These are phyloP conservation scores for Tenualosa ilisha DNA, from an alignment of 2,797 vertebrate genomes.

Conservation along the genomic window DNA sequence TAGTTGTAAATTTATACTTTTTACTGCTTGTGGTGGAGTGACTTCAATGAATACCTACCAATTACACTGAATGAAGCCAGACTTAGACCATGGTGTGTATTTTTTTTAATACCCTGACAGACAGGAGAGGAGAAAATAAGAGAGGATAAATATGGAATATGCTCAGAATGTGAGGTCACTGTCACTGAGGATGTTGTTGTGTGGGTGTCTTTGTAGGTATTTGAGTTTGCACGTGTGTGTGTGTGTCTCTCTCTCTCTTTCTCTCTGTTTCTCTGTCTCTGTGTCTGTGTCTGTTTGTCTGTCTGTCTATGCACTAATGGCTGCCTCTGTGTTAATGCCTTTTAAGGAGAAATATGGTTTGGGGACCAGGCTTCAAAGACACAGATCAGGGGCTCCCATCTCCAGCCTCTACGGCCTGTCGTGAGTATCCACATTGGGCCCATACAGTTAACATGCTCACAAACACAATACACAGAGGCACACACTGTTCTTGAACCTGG, in stretches of 20 bases:
- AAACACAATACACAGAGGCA: not conserved
- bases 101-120: not conserved
- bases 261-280: too few species aligned
- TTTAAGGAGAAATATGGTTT: slow-evolving; percentile 94
- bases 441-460: not conserved
- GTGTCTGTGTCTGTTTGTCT: not conserved
- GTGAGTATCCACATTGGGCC: slow-evolving; percentile 76
- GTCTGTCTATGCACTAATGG: not conserved
- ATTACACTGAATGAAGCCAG: not conserved
- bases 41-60: not conserved
- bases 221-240: not conserved
- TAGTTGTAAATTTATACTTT: not conserved
- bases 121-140: not conserved
- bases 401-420: slow-evolving; percentile 90
- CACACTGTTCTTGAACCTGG: not conserved
- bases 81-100: not conserved
- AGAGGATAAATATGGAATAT: not conserved
- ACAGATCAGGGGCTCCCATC: slow-evolving; percentile 89
- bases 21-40: not conserved
- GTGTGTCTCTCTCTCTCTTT: too few species aligned
- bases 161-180: not conserved
- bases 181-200: not conserved
- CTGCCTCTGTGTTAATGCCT: slow-evolving; percentile 22
- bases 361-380: slow-evolving; percentile 92
- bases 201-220: not conserved